phyloP scores from a whole-genome alignment of 2,113 vertebrate species.

The Mus musculus region DNA sequence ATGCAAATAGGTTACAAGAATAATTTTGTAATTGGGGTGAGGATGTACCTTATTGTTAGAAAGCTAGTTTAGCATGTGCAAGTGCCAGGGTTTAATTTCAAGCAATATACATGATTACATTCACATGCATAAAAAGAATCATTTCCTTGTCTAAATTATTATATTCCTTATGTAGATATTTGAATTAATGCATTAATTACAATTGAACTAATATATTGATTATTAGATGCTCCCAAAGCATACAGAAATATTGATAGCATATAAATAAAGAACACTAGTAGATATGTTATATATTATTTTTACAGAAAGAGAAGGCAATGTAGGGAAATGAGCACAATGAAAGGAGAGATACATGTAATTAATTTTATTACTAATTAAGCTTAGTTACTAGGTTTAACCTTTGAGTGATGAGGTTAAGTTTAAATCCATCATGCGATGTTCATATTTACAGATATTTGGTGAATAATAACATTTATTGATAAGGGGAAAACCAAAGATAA shows the following conservation, averaged over 20 bases:
- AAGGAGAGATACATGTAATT: conserved; percentile 5
- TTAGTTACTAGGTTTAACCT: background rate
- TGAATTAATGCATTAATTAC: conserved; percentile 3
- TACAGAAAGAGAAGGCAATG: background rate
- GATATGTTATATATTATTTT: background rate
- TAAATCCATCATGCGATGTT: conserved; percentile 39
- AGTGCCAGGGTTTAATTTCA: background rate
- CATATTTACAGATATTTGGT: background rate
- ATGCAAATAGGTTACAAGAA: conserved; percentile 32
- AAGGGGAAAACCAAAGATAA: background rate
- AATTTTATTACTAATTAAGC: conserved; percentile 54
- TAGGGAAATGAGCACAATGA: conserved; percentile 24
- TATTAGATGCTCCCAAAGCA: conserved; percentile 14
- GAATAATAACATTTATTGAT: conserved; percentile 35
- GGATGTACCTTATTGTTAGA: background rate
- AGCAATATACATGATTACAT: background rate
- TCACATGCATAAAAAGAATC: background rate
- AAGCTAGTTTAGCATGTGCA: background rate
- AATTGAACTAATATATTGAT: background rate
- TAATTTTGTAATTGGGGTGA: background rate
- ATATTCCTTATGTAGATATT: conserved; percentile 3
- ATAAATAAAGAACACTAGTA: background rate
- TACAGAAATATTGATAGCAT: conserved; percentile 30
- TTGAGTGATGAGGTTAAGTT: background rate
- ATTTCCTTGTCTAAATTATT: conserved; percentile 4